Base-by-base conservation (phyloP, 2,888 invertebrate species). In the Pocota personata region DNA sequence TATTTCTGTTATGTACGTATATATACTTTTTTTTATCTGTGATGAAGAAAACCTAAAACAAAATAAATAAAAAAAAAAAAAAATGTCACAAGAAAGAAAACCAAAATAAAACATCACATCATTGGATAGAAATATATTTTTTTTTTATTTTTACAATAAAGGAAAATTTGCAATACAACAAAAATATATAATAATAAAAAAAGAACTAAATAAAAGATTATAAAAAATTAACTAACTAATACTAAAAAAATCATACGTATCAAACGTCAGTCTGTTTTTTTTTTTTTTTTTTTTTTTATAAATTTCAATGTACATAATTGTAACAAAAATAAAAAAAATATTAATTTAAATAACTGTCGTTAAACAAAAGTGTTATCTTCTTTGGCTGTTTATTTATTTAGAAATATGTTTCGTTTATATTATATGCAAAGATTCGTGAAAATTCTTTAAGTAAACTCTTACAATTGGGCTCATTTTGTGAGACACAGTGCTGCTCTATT, bases 221-320 rank as follows among this genome's bases (percentile, higher is more conserved):
- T n/a, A 84, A 78, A 76, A 83, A 78, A 78, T 78, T 83, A 73
- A 73, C 77, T 83, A 83, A 77, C 58, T 83, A 77, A 67, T 50
- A 43, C 77, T 78, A 73, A 73, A 66, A 52, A 75, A 55, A 75
- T 62, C 52, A 79, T 78, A 75, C 79, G 73, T 75, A 84, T 84
- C 30, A 73, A 84, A 78, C 69, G 69, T 84, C 83, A 84, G 79
- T 84, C 83, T 67, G 73, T 78, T 6, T 66, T 43, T 55, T 48
- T 19, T 62, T 30, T 55, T 60, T 24, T 24, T 24, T 24, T 24
- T 24, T 24, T 32, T 62, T 67, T 76, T 52, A n/a, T n/a, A n/a
- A 82, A 66, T 72, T 62, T 37, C 4, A 43, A 58, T 55, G 46
- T 19, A n/a, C n/a, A n/a, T n/a, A 73, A 55, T 67, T 58, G n/a